A percentile compares a stretch with the other conserved stretches of the same genome.
Evolutionary conservation across 2,888 invertebrate species (phyloP).

Genomic region (Lasioglossum pauxillum): DNA sequence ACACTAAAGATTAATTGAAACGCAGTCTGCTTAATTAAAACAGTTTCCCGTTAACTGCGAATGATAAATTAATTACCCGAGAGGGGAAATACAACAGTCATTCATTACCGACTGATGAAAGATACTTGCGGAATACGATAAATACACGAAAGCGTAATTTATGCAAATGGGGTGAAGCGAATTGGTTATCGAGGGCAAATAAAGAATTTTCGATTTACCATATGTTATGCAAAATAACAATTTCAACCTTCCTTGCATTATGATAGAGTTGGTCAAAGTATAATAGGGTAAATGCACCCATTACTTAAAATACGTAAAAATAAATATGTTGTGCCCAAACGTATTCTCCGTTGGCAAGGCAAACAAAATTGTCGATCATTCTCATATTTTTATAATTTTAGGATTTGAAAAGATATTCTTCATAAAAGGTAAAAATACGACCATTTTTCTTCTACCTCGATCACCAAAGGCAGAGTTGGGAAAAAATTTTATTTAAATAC

Average conservation of each 20-base stretch:
- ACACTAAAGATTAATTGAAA: conserved; percentile 81
- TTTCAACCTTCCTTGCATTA: not conserved
- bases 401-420: too few relatives aligned
- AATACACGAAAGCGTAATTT: not conserved
- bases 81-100: not conserved
- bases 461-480: too few relatives aligned
- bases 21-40: conserved; percentile 82
- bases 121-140: not conserved
- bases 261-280: not conserved
- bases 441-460: too few relatives aligned
- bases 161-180: not conserved
- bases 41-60: conserved; percentile 68
- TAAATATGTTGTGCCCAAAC: too few relatives aligned
- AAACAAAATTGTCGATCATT: too few relatives aligned
- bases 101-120: not conserved
- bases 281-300: too few relatives aligned
- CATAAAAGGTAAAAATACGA: too few relatives aligned
- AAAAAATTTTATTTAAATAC: too few relatives aligned
- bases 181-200: not conserved
- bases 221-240: not conserved
- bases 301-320: too few relatives aligned
- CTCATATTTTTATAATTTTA: too few relatives aligned
- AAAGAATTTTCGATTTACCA: not conserved
- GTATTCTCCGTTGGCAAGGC: too few relatives aligned
- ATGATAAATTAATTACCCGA: conserved; percentile 36